Percentiles rank a stretch among this genome's conserved stretches.
Conservation (phyloP, 2,797 vertebrate species). For the Danio jaintianensis region DNA sequence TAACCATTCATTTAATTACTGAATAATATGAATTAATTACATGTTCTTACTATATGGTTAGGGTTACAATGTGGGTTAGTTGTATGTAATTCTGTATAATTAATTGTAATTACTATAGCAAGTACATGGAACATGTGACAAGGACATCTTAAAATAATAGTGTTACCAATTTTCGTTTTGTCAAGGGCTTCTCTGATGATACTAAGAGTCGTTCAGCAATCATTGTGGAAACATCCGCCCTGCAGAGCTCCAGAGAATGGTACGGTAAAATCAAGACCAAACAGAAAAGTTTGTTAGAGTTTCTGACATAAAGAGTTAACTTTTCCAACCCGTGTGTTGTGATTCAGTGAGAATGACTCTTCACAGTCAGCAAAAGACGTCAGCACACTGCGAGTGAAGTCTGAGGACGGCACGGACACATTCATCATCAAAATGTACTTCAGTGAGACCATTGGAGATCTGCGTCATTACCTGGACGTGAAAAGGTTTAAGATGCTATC, state of each 20-base stretch:
- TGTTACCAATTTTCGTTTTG: neutral
- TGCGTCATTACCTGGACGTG: conserved; percentile 80
- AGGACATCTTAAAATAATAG: too few species aligned
- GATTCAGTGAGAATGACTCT: conserved; percentile 27
- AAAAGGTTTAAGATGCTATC: conserved; percentile 76
- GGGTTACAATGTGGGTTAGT: too few species aligned
- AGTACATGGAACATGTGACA: too few species aligned
- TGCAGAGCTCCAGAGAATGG: conserved; percentile 70
- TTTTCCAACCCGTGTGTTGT: conserved; percentile 56
- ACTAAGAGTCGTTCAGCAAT: conserved; percentile 63
- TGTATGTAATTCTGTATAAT: too few species aligned
- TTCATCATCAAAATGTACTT: conserved; percentile 83
- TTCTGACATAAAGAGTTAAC: neutral
- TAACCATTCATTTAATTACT: too few species aligned
- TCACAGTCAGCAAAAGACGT: neutral
- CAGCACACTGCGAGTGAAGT: conserved; percentile 83
- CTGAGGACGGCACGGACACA: conserved; percentile 82
- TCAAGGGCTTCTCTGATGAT: conserved; percentile 66
- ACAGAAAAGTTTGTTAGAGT: neutral
- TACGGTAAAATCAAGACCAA: conserved; percentile 55
- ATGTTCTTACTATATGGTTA: too few species aligned
- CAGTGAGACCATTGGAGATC: conserved; percentile 84
- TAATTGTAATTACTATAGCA: too few species aligned
- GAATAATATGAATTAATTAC: too few species aligned
- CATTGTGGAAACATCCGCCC: conserved; percentile 77